Evolutionary conservation across 2,888 invertebrate genomes (phyloP).

Genomic region (Eilema sororculum): DNA sequence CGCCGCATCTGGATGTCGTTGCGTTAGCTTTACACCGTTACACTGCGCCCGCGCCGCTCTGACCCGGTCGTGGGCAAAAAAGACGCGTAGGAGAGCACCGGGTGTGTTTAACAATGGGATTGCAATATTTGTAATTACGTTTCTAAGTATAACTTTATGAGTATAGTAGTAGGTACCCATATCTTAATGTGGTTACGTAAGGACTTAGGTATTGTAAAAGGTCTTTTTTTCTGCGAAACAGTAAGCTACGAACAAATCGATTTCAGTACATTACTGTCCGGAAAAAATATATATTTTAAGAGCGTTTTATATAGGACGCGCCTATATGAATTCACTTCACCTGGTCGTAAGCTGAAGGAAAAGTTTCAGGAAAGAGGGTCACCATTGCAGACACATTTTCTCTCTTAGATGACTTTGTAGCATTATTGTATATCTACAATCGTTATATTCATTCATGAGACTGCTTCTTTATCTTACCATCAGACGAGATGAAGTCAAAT

Average conservation of each 20-base stretch:
- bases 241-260: background rate
- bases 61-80: conserved; percentile 66
- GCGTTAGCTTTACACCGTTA: conserved; percentile 80
- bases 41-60: conserved; percentile 58
- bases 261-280: no score
- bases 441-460: no score
- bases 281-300: no score
- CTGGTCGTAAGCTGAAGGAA: no score
- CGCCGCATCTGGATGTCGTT: conserved; percentile 83
- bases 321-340: no score
- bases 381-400: no score
- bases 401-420: no score
- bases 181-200: background rate
- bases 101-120: conserved; percentile 66
- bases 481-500: no score
- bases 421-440: no score
- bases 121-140: conserved; percentile 65
- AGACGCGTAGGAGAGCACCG: conserved; percentile 73
- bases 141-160: background rate
- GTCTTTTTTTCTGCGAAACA: background rate
- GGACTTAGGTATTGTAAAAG: background rate
- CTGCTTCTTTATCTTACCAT: no score
- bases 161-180: background rate
- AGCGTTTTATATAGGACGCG: no score
- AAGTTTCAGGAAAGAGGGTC: no score